phyloP scores from a whole-genome alignment of 1,140 invertebrate species.

The Camponotus vicinus region DNA sequence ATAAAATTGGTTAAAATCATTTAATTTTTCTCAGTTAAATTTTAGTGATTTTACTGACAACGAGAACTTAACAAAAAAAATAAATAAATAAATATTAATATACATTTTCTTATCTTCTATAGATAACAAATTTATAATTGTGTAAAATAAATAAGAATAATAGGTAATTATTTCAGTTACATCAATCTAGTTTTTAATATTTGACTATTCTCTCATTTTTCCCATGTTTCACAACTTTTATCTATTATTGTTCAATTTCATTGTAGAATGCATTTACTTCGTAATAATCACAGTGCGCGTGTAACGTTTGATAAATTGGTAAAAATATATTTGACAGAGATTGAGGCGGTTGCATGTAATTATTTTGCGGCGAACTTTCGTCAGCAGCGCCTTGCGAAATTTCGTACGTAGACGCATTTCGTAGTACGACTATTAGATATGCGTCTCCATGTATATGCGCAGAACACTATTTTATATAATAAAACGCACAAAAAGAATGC shows the following conservation, averaged over 20 bases:
- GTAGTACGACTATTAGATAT: not conserved
- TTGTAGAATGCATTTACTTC: not conserved
- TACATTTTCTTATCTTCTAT: not conserved
- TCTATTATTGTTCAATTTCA: conserved; percentile 9
- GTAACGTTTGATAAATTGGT: not conserved
- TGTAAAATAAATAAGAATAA: conserved; percentile 2
- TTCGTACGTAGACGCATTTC: not conserved
- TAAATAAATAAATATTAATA: not conserved
- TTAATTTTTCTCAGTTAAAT: not conserved
- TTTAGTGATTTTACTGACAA: too few species aligned
- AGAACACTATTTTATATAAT: not conserved
- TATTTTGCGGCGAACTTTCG: conserved; percentile 43
- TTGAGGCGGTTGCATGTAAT: conserved; percentile 26
- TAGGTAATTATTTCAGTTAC: not conserved
- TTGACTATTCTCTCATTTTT: not conserved
- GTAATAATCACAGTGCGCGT: not conserved
- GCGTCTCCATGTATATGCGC: not conserved
- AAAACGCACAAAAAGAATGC: not conserved
- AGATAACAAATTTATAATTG: conserved; percentile 12
- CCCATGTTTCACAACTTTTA: not conserved
- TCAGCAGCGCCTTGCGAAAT: conserved; percentile 55
- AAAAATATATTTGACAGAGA: conserved; percentile 49
- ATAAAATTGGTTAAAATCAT: not conserved
- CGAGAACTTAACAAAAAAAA: too few species aligned
- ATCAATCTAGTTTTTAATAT: not conserved